Base-by-base conservation (phyloP, 2,888 invertebrate species). In the Cataglyphis altisquamis region DNA sequence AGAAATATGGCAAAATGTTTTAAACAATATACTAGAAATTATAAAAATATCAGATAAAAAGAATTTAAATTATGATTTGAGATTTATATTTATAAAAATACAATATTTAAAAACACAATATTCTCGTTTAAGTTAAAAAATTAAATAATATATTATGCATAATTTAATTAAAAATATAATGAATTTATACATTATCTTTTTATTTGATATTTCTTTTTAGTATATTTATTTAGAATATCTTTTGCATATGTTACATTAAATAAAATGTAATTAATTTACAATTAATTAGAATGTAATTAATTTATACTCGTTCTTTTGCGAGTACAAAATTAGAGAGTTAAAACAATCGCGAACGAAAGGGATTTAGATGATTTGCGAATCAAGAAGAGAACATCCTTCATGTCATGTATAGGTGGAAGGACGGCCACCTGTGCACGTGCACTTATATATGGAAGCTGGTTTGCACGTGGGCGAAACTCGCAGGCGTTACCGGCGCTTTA, bases 351-450 rank as follows among this genome's bases (percentile, higher is more conserved):
- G 6, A 18, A 18, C 18, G 52, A 52, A n/a, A n/a, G 45, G 18
- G n/a, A 15, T 41, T 12, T 10, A 12, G 12, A 36, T 74, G 18
- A 9, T 32, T 64, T 60, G 10, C 18, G 36, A 70, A 36, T 10
- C n/a, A 8, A 63, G 15, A 45, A 36, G 29, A 41, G 52, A 75
- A 32, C 15, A 36, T 70, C 5, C 25, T 39, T 41, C 36, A 9
- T 12, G 32, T 60, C 21, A 3, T 15, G 32, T 25, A 18, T 48
- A 75, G 5, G 10, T 78, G n/a, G 73, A 52, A 52, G 52, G 41
- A 83, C 82, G 77, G 29, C 88, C 89, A 88, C 88, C 87, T 89
- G 88, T 87, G 86, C 83, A 83, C 87, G 80, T 87, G 86, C 60
- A 60, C 39, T 82, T 84, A 78, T 84, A 77, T 55, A 36, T 32